Evolutionary conservation across 2,797 vertebrate species (phyloP).

Genomic region (Amazona finschi): DNA sequence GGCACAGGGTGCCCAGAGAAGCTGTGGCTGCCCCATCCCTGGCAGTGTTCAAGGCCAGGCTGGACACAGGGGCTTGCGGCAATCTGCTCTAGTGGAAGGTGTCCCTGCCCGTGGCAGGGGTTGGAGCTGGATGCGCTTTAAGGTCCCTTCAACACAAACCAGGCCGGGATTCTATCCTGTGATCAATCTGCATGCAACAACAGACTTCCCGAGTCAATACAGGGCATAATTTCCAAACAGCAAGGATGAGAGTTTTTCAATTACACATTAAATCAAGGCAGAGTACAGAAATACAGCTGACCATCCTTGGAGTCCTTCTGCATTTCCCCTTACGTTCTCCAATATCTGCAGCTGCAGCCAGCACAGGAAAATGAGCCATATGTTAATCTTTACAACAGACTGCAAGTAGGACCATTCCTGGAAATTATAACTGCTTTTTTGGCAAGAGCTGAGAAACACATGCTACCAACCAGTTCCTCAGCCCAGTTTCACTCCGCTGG

Average conservation of each 20-base stretch:
- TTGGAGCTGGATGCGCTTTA: background rate
- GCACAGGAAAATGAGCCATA: background rate
- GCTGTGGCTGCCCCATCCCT: too few species aligned
- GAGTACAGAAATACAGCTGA: background rate
- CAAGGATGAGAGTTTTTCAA: background rate
- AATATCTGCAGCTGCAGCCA: background rate
- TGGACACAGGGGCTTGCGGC: background rate
- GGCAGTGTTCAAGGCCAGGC: background rate
- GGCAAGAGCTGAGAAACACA: background rate
- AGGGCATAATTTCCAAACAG: background rate
- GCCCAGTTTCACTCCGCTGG: background rate
- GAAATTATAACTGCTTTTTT: background rate
- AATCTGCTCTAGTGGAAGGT: background rate
- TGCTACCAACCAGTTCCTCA: background rate
- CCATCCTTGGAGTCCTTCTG: background rate
- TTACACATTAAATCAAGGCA: background rate
- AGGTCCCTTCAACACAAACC: background rate
- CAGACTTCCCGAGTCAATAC: background rate
- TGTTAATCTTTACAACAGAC: background rate
- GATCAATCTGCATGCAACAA: background rate
- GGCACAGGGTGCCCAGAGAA: too few species aligned
- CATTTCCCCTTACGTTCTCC: background rate
- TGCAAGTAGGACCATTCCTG: background rate
- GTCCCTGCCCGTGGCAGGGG: background rate
- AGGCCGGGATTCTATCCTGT: background rate